Evolutionary conservation across 1,140 invertebrate species (phyloP).

Genomic region (Drosophila ogumai): DNA sequence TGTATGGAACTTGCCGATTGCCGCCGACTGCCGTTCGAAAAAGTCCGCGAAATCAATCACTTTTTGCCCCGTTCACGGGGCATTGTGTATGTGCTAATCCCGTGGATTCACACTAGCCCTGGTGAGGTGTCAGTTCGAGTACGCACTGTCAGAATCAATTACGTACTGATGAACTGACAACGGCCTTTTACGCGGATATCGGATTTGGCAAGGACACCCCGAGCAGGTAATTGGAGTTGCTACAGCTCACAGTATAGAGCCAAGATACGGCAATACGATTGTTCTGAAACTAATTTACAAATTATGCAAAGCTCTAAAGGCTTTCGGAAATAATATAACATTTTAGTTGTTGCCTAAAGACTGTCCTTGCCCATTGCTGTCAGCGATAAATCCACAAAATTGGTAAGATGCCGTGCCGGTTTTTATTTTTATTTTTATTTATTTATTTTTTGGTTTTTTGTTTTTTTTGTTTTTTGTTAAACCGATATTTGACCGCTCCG

Average conservation of each 20-base stretch:
- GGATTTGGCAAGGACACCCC: conserved; percentile 23
- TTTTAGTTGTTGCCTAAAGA: not conserved
- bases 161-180: conserved; percentile 25
- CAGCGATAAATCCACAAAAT: conserved; percentile 47
- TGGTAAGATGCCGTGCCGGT: conserved; percentile 20
- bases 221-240: not conserved
- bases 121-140: conserved; percentile 19
- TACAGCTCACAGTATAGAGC: too few relatives aligned
- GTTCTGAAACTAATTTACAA: not conserved
- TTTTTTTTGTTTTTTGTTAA: conserved; percentile 30
- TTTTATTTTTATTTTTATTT: conserved; percentile 22
- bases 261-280: too few relatives aligned
- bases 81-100: conserved; percentile 37
- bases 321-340: not conserved
- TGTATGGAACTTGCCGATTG: conserved; percentile 18
- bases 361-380: conserved; percentile 44
- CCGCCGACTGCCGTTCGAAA: conserved; percentile 9
- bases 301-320: not conserved
- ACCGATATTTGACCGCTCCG: conserved; percentile 19
- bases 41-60: conserved; percentile 40
- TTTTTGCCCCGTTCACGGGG: conserved; percentile 22
- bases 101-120: conserved; percentile 18
- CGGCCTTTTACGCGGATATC: conserved; percentile 9
- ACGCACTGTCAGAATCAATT: conserved; percentile 68
- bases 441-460: conserved; percentile 12